Evolutionary conservation across 2,113 vertebrate genomes (phyloP), one percentile per base, ranked within the genome.

Genomic region (Alosa alosa): DNA sequence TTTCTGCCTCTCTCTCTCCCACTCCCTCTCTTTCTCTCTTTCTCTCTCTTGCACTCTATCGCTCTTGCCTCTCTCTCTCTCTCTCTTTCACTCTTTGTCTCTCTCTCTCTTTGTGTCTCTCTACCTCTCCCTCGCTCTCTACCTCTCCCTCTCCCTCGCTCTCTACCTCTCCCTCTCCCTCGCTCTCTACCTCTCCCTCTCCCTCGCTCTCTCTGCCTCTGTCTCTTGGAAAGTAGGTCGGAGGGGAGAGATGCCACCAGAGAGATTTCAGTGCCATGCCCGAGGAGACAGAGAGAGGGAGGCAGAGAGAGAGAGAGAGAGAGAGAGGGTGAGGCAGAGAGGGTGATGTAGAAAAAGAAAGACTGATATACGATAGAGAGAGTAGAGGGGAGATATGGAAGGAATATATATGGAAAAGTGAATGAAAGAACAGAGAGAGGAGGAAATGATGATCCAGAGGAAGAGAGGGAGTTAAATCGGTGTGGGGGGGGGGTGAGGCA

Each of bases 251-350:
- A 75, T 10, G 31, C 68, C 68, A 75, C 68, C 55, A 57, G 55
- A 57, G 20, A 57, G 55, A 57, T 57, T 57, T 22, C 18, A 36
- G 25, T 39, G 68, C 31, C 25, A 39, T 75, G 68, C 68, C 68
- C 25, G 68, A 75, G 68, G 68, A 75, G 68, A 75, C 68, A 39
- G 31, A 75, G 68, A 75, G 31, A 39, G 68, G 68, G 68, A 31
- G 31, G n/a, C n/a, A 36, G 68, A 75, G 68, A 75, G 68, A 36
- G 68, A 72, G n/a, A 11, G 25, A 36, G 3, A 72, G 64, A 72
- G 20, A 72, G 5, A 72, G 60, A 68, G n/a, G 36, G 68, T 39
- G 10, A 17, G 31, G 9, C 25, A 75, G 31, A 36, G 25, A 31
- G 10, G 25, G 31, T 3, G 25, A 10, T 6, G 10, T 0, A 36